Evolutionary conservation across 2,888 invertebrate genomes (phyloP).

Genomic region (Bellardia pandia): DNA sequence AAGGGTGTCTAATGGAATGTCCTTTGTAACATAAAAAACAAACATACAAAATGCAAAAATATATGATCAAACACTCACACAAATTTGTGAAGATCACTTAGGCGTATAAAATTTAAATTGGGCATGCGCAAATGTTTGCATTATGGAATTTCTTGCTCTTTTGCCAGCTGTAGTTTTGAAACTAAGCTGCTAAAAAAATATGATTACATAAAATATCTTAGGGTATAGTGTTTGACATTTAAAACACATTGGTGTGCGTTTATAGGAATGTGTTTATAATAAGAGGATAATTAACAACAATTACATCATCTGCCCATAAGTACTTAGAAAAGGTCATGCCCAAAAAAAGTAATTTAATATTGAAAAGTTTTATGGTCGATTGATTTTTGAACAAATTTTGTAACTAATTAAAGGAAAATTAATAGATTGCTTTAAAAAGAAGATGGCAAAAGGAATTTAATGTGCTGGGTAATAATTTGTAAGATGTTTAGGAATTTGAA

Average conservation of each 20-base stretch:
- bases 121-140: conserved; percentile 74
- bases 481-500: no score
- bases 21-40: conserved; percentile 54
- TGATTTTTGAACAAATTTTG: conserved; percentile 47
- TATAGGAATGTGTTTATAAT: conserved; percentile 27
- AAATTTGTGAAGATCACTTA: conserved; percentile 66
- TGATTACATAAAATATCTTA: conserved; percentile 9
- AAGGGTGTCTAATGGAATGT: conserved; percentile 76
- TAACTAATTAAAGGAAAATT: conserved; percentile 7
- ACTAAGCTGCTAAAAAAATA: conserved; percentile 57
- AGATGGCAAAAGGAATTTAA: no score
- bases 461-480: no score
- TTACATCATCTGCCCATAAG: conserved; percentile 59
- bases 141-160: conserved; percentile 48
- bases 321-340: conserved; percentile 26
- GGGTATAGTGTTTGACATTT: neutral
- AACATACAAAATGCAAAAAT: conserved; percentile 40
- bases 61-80: neutral
- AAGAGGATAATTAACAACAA: conserved; percentile 52
- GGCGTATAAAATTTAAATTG: conserved; percentile 76
- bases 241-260: conserved; percentile 15
- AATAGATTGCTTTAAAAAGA: no score
- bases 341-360: neutral
- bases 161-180: conserved; percentile 54
- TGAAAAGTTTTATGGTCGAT: conserved; percentile 45